A percentile compares a stretch with the other conserved stretches of the same genome.
phyloP scores from a whole-genome alignment of 1,140 invertebrate species.

The Monomorium pharaonis region DNA sequence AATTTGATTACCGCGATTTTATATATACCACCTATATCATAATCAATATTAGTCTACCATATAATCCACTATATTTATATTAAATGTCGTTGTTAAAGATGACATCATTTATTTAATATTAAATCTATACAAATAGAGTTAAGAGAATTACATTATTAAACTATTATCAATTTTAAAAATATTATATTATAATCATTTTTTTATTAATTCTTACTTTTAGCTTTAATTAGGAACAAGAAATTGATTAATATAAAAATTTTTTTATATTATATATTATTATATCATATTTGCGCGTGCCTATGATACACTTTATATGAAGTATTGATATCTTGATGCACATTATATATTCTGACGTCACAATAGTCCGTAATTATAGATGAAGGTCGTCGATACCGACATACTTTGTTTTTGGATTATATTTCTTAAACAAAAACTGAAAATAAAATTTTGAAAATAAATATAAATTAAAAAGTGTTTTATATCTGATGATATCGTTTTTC shows the following conservation, averaged over 20 bases:
- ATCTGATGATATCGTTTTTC: too few relatives aligned
- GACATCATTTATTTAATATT: too few relatives aligned
- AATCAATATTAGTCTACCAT: background rate
- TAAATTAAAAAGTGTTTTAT: too few relatives aligned
- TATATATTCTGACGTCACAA: background rate
- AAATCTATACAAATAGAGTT: background rate
- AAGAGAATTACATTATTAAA: background rate
- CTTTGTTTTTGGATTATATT: too few relatives aligned
- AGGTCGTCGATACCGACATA: too few relatives aligned
- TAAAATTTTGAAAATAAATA: too few relatives aligned
- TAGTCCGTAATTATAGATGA: background rate
- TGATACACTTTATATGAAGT: background rate
- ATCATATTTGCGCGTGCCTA: background rate
- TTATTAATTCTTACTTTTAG: background rate
- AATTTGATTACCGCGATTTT: conserved; percentile 34
- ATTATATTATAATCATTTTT: background rate
- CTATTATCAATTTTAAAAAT: background rate
- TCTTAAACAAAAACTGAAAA: too few relatives aligned
- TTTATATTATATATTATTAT: background rate
- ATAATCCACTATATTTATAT: too few relatives aligned
- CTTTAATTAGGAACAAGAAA: background rate
- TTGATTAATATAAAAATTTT: background rate
- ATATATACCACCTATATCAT: background rate
- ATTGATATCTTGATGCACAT: background rate
- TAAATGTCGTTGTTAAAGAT: too few relatives aligned